These are phyloP conservation scores for Oryzias curvinotus DNA, from an alignment of 2,113 vertebrate genomes.

Conservation along the genomic window DNA sequence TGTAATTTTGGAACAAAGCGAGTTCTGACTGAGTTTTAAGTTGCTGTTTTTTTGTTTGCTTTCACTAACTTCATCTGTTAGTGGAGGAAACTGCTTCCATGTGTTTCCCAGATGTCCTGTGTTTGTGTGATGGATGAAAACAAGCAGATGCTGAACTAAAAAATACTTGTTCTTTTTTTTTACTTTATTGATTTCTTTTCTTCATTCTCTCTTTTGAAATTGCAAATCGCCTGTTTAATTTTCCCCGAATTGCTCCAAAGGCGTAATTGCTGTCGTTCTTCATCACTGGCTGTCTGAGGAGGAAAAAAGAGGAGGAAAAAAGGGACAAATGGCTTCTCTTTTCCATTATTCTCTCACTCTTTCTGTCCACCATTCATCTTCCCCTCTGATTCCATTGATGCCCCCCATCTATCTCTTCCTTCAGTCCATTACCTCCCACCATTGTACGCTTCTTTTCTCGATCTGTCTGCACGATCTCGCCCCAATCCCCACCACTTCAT, in stretches of 20 bases:
- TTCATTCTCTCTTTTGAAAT: background rate
- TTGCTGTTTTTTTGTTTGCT: too few relatives aligned
- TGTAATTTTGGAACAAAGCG: too few relatives aligned
- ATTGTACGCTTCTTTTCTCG: conserved; percentile 32
- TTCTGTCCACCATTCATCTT: conserved; percentile 52
- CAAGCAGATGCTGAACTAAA: too few relatives aligned
- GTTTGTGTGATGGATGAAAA: too few relatives aligned
- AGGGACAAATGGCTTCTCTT: conserved; percentile 43
- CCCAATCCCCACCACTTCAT: conserved; percentile 36
- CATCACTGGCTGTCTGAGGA: conserved; percentile 13
- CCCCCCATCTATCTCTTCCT: conserved; percentile 56
- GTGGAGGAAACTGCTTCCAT: too few relatives aligned
- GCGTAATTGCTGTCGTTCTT: conserved; percentile 1
- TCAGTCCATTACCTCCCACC: conserved; percentile 65
- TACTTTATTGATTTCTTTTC: background rate
- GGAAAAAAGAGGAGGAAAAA: conserved; percentile 21
- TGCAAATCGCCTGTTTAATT: conserved; percentile 2
- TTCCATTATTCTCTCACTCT: conserved; percentile 47
- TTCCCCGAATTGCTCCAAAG: background rate
- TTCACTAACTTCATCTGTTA: too few relatives aligned
- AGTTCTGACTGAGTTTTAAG: too few relatives aligned
- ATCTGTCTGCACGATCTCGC: conserved; percentile 50
- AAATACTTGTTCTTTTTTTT: background rate
- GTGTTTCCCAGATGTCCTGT: background rate
- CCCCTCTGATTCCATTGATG: conserved; percentile 52